These are phyloP conservation scores for Harpegnathos saltator DNA, from an alignment of 1,140 invertebrate genomes.

Conservation along the genomic window DNA sequence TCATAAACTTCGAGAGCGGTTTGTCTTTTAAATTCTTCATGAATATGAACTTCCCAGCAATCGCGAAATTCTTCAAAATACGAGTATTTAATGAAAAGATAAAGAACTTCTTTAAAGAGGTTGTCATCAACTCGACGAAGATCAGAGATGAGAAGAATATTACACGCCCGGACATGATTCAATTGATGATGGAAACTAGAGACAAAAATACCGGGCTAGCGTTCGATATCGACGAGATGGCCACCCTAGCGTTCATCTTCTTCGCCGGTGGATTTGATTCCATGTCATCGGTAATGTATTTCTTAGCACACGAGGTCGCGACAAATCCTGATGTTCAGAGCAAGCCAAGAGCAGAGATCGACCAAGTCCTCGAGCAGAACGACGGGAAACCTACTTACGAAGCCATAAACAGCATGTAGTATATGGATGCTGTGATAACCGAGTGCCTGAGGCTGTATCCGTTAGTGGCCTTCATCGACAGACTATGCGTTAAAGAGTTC, in stretches of 20 bases:
- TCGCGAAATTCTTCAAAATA: too few relatives aligned
- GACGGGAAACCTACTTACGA: slow-evolving; percentile 47
- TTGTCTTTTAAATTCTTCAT: too few relatives aligned
- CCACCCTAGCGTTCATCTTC: slow-evolving; percentile 55
- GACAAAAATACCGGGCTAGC: background rate
- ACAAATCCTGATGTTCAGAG: slow-evolving; percentile 20
- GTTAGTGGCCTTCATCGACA: background rate
- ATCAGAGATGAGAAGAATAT: slow-evolving; percentile 40
- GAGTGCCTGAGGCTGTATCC: slow-evolving; percentile 28
- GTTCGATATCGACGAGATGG: slow-evolving; percentile 48
- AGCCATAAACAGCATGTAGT: slow-evolving; percentile 38
- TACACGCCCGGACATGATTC: slow-evolving; percentile 66
- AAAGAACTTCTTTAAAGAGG: slow-evolving; percentile 5
- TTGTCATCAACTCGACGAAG: background rate
- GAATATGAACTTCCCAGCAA: too few relatives aligned
- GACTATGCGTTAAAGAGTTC: slow-evolving; percentile 48
- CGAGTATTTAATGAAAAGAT: slow-evolving; percentile 3
- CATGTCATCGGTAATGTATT: background rate
- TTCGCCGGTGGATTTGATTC: slow-evolving; percentile 47
- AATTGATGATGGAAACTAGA: slow-evolving; percentile 59
- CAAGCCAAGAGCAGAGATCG: slow-evolving; percentile 34
- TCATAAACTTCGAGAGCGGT: background rate
- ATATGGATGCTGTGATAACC: slow-evolving; percentile 54
- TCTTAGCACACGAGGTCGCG: slow-evolving; percentile 2
- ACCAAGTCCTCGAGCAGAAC: background rate